Evolutionary conservation across 2,888 invertebrate genomes (phyloP).

Genomic region (Machimus atricapillus): DNA sequence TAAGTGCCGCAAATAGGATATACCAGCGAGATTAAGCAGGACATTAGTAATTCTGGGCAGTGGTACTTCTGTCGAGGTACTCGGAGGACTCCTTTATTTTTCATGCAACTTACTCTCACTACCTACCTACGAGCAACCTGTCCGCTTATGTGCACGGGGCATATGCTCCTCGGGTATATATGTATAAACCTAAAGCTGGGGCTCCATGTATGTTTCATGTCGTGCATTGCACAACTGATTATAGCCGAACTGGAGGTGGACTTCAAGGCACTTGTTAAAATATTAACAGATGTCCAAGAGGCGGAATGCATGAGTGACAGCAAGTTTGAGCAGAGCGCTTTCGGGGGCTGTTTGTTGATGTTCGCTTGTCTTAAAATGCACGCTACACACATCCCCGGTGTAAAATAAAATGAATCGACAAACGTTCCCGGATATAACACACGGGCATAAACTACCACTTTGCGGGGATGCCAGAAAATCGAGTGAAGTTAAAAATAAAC

Average conservation of each 20-base stretch:
- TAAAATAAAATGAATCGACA: not conserved
- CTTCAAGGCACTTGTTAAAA: conserved; percentile 46
- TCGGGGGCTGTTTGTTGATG: conserved; percentile 27
- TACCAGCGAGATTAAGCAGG: not conserved
- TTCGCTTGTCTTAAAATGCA: conserved; percentile 32
- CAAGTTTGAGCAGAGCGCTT: conserved; percentile 36
- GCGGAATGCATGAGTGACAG: conserved; percentile 44
- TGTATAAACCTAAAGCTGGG: not conserved
- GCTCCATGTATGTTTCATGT: conserved; percentile 1
- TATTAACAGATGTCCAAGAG: conserved; percentile 49
- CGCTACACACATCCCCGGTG: not conserved
- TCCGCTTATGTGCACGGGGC: not conserved
- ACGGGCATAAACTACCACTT: conserved; percentile 12
- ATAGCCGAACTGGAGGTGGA: not conserved
- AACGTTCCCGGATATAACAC: not conserved
- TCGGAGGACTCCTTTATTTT: conserved; percentile 18
- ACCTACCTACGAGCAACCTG: not conserved
- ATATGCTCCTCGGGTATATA: not conserved
- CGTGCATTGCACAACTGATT: conserved; percentile 21
- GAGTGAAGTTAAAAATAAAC: conserved; percentile 33
- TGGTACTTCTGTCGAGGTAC: not conserved
- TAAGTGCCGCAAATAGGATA: conserved; percentile 25
- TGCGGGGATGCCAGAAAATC: conserved; percentile 39
- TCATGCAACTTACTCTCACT: conserved; percentile 25
- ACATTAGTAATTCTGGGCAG: conserved; percentile 20